These are phyloP conservation scores for Sminthopsis crassicaudata DNA, from an alignment of 2,113 vertebrate genomes.

Conservation along the genomic window DNA sequence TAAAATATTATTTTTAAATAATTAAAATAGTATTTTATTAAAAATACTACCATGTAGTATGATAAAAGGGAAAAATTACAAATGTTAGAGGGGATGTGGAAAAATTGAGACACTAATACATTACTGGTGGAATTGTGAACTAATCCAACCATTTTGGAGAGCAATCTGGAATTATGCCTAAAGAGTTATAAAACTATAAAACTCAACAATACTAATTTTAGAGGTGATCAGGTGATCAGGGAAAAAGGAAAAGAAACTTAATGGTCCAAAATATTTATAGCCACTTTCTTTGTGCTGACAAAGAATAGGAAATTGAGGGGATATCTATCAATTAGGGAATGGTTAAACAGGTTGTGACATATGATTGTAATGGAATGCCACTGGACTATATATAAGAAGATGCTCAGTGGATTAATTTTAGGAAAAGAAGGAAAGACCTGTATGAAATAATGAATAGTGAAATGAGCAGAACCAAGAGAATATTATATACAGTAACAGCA, in stretches of 20 bases:
- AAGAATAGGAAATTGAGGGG: neutral
- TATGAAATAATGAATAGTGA: neutral
- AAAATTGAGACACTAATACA: neutral
- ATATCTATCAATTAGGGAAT: neutral
- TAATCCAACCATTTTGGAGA: neutral
- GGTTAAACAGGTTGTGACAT: neutral
- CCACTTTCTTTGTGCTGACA: neutral
- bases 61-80: neutral
- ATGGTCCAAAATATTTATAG: neutral
- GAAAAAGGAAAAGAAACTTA: neutral
- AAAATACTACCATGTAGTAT: neutral
- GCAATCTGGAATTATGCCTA: neutral
- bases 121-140: neutral
- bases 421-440: neutral
- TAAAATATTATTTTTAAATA: neutral
- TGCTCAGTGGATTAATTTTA: neutral
- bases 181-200: too few relatives aligned
- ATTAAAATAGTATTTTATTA: too few relatives aligned
- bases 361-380: neutral
- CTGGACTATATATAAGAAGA: neutral
- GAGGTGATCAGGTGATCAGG: neutral
- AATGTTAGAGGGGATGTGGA: neutral
- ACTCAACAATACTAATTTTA: neutral
- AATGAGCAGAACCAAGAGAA: neutral
- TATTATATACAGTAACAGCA: neutral